phyloP scores from a whole-genome alignment of 2,797 vertebrate species.

The Xiphorhynchus erythropygius region DNA sequence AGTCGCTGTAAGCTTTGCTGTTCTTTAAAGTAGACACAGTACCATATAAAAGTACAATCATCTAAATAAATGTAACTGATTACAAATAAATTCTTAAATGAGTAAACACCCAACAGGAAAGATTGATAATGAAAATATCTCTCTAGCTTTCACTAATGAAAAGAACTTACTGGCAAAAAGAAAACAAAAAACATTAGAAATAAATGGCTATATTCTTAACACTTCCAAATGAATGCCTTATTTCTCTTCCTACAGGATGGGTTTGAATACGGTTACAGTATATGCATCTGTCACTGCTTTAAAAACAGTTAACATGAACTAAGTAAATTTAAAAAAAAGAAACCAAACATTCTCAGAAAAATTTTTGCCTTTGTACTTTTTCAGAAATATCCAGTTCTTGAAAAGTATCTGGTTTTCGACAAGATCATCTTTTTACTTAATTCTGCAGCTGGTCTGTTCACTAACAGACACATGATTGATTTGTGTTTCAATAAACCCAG shows the following conservation, averaged over 20 bases:
- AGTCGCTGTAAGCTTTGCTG: not conserved
- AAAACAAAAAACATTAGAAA: not conserved
- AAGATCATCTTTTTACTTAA: not conserved
- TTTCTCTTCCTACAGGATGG: not conserved
- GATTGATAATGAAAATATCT: not conserved
- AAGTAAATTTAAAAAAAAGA: not conserved
- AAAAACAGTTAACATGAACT: slow-evolving; percentile 14
- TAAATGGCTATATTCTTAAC: not conserved
- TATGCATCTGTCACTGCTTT: not conserved
- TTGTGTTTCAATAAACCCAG: not conserved
- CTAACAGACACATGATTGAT: not conserved
- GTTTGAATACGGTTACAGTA: not conserved
- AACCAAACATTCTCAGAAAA: not conserved
- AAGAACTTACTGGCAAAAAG: not conserved
- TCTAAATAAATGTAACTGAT: not conserved
- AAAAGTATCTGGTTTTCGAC: slow-evolving; percentile 9
- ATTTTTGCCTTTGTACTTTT: slow-evolving; percentile 5
- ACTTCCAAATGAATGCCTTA: not conserved
- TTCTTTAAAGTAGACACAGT: not conserved
- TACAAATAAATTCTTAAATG: not conserved
- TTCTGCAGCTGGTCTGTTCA: not conserved
- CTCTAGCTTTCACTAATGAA: not conserved
- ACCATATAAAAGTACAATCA: not conserved
- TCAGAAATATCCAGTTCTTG: slow-evolving; percentile 2
- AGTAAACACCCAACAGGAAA: not conserved